Conservation (phyloP, 1,140 invertebrate species). For the Lucilia sericata region DNA sequence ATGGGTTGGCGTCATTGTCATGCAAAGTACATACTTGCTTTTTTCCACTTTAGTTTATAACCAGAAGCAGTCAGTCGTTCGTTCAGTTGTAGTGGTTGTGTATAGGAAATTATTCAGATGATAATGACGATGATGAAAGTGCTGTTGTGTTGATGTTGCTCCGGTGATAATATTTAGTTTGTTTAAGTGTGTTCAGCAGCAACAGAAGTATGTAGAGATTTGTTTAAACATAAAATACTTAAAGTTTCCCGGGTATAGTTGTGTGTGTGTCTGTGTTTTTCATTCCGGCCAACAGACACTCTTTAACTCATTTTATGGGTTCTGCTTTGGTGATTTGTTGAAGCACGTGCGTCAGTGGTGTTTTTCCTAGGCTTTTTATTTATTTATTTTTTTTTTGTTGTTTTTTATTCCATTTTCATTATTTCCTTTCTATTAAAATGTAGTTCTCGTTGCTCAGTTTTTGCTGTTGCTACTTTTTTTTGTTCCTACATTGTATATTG, state of each 20-base stretch:
- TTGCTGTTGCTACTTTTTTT: not conserved
- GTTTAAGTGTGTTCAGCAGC: no score
- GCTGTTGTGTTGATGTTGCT: not conserved
- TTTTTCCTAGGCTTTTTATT: conserved; percentile 4
- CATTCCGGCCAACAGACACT: not conserved
- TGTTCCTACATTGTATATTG: not conserved
- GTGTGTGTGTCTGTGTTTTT: not conserved
- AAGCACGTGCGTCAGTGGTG: not conserved
- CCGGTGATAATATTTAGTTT: not conserved
- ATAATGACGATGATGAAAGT: not conserved
- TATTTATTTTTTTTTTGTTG: not conserved
- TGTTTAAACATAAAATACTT: not conserved
- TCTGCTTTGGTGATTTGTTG: not conserved
- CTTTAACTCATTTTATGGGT: not conserved
- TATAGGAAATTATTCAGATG: not conserved
- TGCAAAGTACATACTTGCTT: not conserved
- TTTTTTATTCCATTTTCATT: not conserved
- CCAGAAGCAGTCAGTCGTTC: not conserved
- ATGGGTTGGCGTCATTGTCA: not conserved
- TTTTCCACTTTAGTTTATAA: not conserved
- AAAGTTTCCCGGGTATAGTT: not conserved
- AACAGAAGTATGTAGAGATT: not conserved
- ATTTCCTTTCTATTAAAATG: not conserved
- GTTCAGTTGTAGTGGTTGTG: no score
- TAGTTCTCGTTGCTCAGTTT: not conserved